phyloP scores from a whole-genome alignment of 2,797 vertebrate genomes.

The Smutsia gigantea region DNA sequence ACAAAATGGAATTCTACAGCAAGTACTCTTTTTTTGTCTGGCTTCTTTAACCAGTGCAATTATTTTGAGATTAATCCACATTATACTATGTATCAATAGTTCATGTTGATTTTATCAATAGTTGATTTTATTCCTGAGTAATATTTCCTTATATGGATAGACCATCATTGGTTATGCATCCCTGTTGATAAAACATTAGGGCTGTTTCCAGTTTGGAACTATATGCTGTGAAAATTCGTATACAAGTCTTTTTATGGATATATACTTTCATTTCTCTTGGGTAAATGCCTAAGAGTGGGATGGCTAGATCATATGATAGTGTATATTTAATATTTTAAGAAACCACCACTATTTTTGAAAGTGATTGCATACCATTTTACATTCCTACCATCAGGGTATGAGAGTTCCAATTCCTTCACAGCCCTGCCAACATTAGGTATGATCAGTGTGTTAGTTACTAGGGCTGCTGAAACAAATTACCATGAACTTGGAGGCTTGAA shows the following conservation, averaged over 20 bases:
- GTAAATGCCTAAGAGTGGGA: no score
- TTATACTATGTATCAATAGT: background rate
- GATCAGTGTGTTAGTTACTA: background rate
- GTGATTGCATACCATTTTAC: background rate
- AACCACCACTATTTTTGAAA: background rate
- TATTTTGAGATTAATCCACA: background rate
- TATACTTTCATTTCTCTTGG: background rate
- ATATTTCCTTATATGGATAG: background rate
- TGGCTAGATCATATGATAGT: background rate
- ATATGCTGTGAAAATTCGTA: background rate
- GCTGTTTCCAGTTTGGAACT: background rate
- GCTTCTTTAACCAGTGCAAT: background rate
- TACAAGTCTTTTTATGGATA: background rate
- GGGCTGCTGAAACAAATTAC: background rate
- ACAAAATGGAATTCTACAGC: background rate
- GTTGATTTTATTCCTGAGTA: background rate
- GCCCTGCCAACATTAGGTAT: background rate
- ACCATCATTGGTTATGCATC: background rate
- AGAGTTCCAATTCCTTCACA: background rate
- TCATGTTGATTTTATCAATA: background rate
- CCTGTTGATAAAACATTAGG: background rate
- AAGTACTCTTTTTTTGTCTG: background rate
- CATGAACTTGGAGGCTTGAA: background rate
- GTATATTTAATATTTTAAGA: background rate
- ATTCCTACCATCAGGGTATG: background rate